Evolutionary conservation across 2,888 invertebrate species (phyloP), one percentile per base, ranked within the genome.

Genomic region (Tetranychus truncatus): DNA sequence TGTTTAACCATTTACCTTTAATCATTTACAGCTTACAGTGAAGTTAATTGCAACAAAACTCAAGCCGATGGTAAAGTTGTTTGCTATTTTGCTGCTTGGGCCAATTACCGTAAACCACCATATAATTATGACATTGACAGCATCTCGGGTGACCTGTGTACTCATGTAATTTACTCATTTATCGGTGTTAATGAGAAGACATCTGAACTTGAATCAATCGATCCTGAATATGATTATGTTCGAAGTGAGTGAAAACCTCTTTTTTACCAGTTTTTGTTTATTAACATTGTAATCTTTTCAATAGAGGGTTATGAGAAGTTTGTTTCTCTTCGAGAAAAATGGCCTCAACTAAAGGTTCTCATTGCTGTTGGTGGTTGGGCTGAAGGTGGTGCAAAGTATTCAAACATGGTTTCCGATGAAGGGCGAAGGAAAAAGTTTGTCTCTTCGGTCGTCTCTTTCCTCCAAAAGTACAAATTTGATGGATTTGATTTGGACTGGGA

Each of bases 401-500:
- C 92, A 0, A 85, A 87, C 74, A 88, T 93, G 87, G 91, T 90
- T 0, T 86, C 88, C 0, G 86, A 88, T 72, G 88, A 89, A 80
- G 85, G 86, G 74, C 85, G 87, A 24, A 85, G 92, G 74, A 86
- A 87, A 80, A 84, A 86, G 1, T 92, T 92, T 81, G 88, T 92
- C 77, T 84, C 83, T 72, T 91, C 90, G 80, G 87, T 91, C 74
- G 88, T 92, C 73, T 87, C 89, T 89, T 77, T 77, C 77, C 87
- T 92, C 85, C 84, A 88, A 74, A 85, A 88, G 80, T 91, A 91
- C 81, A 84, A 87, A 44, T 92, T 92, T 79, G 91, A 92, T 80
- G 92, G 92, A 0, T 88, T 92, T 80, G 92, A 92, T 81, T 85
- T 92, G 80, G 92, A 92, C 81, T 92, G 92, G 92, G 92, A 92